phyloP scores from a whole-genome alignment of 2,888 invertebrate genomes.

The Dascillus cervinus region DNA sequence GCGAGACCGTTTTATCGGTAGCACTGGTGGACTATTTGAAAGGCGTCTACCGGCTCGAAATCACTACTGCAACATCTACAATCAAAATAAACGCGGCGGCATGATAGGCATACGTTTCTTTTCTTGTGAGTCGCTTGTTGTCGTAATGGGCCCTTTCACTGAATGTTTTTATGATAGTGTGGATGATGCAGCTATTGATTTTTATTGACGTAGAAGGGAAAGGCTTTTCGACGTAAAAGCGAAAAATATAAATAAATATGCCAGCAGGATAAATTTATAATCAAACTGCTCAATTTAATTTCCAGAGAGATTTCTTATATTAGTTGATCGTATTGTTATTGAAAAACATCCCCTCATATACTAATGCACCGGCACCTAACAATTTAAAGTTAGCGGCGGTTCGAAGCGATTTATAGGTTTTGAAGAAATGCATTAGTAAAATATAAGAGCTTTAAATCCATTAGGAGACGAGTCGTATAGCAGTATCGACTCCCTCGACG shows the following conservation, averaged over 20 bases:
- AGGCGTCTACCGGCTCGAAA: slow-evolving; percentile 25
- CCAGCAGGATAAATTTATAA: too few species aligned
- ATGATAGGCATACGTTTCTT: slow-evolving; percentile 25
- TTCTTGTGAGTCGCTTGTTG: slow-evolving; percentile 20
- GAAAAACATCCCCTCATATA: too few species aligned
- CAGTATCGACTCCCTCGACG: slow-evolving; percentile 16
- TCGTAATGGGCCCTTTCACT: slow-evolving; percentile 11
- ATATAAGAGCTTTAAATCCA: slow-evolving; percentile 33
- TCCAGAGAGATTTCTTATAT: too few species aligned
- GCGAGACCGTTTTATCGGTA: slow-evolving; percentile 11
- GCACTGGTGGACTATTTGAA: slow-evolving; percentile 17
- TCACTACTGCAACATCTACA: slow-evolving; percentile 21
- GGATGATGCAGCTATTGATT: slow-evolving; percentile 16
- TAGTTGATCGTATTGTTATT: too few species aligned
- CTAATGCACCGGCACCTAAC: slow-evolving; percentile 22
- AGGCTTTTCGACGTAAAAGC: too few species aligned
- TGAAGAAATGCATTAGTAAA: slow-evolving; percentile 34
- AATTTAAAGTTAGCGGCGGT: slow-evolving; percentile 23
- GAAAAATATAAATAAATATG: too few species aligned
- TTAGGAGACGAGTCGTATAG: slow-evolving; percentile 27
- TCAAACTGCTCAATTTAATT: too few species aligned
- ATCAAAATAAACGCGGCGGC: slow-evolving; percentile 18
- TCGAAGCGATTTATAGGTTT: slow-evolving; percentile 30
- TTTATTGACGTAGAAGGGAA: too few species aligned
- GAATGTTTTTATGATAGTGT: slow-evolving; percentile 24